phyloP scores from a whole-genome alignment of 2,797 vertebrate genomes.

The Sebastes umbrosus region DNA sequence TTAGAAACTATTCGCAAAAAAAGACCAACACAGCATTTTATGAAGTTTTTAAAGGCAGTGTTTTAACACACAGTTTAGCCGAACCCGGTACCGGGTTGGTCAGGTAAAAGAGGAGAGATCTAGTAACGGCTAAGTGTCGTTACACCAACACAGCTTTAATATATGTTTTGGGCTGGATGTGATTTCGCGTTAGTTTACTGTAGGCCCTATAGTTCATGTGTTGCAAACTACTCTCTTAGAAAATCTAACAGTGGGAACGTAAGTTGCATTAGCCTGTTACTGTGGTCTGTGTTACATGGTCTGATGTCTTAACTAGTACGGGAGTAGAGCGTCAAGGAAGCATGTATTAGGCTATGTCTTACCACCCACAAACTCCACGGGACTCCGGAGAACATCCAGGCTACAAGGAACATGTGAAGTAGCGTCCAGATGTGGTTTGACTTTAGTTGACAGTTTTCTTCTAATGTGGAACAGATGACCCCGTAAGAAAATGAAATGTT shows the following conservation, averaged over 20 bases:
- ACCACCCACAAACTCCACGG: background rate
- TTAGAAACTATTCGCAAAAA: no score
- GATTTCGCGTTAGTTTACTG: no score
- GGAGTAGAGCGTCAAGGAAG: background rate
- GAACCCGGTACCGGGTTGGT: accelerated
- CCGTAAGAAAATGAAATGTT: background rate
- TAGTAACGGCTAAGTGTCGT: no score
- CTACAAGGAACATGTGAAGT: background rate
- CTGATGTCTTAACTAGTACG: background rate
- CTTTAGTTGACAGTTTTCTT: background rate
- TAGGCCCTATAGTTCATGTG: background rate
- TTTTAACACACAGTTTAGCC: no score
- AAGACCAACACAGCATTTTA: no score
- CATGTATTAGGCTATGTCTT: background rate
- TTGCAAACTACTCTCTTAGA: background rate
- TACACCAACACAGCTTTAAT: no score
- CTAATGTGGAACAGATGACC: background rate
- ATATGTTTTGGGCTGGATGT: no score
- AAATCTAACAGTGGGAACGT: background rate
- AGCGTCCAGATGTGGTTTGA: background rate
- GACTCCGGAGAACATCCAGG: background rate
- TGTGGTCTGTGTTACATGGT: background rate
- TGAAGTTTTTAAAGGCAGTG: no score
- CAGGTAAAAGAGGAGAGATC: no score
- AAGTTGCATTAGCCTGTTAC: background rate